Conservation (phyloP, 2,797 vertebrate species). For the Chromis chromis region DNA sequence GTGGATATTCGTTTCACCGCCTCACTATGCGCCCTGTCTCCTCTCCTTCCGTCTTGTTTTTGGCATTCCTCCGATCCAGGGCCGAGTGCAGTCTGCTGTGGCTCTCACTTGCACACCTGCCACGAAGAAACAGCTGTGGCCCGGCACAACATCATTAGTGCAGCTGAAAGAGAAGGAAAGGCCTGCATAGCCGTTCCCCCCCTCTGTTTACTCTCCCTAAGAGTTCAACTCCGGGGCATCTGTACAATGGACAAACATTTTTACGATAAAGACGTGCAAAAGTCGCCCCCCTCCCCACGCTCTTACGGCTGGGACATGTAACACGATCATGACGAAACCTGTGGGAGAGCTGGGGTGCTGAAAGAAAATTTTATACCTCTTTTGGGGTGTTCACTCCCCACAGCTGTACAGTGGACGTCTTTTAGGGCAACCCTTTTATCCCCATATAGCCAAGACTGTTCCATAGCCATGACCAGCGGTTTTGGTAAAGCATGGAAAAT, state of each 20-base stretch:
- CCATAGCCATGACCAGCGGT: slow-evolving; percentile 21
- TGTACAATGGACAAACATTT: slow-evolving; percentile 75
- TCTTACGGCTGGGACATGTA: slow-evolving; percentile 50
- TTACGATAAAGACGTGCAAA: slow-evolving; percentile 75
- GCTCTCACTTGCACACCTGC: slow-evolving; percentile 84
- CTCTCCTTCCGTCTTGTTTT: slow-evolving; percentile 84
- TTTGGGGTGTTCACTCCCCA: slow-evolving; percentile 47
- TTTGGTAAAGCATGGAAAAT: slow-evolving; percentile 47
- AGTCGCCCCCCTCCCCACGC: slow-evolving; percentile 26
- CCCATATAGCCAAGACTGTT: slow-evolving; percentile 10
- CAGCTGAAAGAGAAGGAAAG: slow-evolving; percentile 83
- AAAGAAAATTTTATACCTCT: slow-evolving; percentile 73
- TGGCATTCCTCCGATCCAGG: slow-evolving; percentile 80
- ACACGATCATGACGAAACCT: slow-evolving; percentile 67
- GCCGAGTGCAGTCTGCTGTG: slow-evolving; percentile 66
- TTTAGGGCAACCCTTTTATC: slow-evolving; percentile 40
- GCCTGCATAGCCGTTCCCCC: slow-evolving; percentile 55
- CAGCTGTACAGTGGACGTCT: slow-evolving; percentile 55
- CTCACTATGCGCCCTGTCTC: slow-evolving; percentile 72
- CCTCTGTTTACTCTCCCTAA: slow-evolving; percentile 71
- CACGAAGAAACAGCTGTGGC: slow-evolving; percentile 82
- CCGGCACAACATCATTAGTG: slow-evolving; percentile 84
- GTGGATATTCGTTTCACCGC: slow-evolving; percentile 72
- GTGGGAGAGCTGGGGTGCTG: slow-evolving; percentile 67
- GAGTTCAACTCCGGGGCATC: slow-evolving; percentile 80